A percentile compares a stretch with the other conserved stretches of the same genome.
Evolutionary conservation across 2,113 vertebrate genomes (phyloP).

Genomic region (Psittacus erithacus): DNA sequence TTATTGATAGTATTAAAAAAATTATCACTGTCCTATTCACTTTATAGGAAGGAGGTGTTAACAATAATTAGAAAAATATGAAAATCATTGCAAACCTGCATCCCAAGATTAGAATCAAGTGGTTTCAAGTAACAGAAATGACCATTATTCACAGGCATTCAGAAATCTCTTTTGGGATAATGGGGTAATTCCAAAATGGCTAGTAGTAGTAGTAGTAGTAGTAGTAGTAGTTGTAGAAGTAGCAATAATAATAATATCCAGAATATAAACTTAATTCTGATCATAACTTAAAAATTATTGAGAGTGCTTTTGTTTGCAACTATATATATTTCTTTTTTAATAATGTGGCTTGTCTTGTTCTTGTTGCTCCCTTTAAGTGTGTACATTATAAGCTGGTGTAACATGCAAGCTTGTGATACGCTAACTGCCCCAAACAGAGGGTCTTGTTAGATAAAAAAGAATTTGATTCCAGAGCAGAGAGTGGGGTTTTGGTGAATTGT

Average conservation of each 20-base stretch:
- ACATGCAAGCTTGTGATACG: accelerated
- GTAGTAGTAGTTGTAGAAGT: not conserved
- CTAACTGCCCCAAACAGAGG: not conserved
- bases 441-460: not conserved
- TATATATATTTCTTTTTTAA: not conserved
- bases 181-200: not conserved
- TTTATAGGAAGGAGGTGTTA: not conserved
- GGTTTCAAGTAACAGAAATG: not conserved
- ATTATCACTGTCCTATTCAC: not conserved
- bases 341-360: not conserved
- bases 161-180: not conserved
- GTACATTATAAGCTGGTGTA: not conserved
- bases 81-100: not conserved
- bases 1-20: not conserved
- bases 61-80: not conserved
- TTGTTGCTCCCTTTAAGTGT: not conserved
- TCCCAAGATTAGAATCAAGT: not conserved
- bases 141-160: not conserved
- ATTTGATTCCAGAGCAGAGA: not conserved
- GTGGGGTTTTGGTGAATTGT: not conserved
- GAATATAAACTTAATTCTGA: not conserved
- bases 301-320: not conserved
- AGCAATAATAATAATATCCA: not conserved
- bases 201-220: not conserved
- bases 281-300: not conserved